Conservation (phyloP, 2,113 vertebrate genomes). For the Carlito syrichta region DNA sequence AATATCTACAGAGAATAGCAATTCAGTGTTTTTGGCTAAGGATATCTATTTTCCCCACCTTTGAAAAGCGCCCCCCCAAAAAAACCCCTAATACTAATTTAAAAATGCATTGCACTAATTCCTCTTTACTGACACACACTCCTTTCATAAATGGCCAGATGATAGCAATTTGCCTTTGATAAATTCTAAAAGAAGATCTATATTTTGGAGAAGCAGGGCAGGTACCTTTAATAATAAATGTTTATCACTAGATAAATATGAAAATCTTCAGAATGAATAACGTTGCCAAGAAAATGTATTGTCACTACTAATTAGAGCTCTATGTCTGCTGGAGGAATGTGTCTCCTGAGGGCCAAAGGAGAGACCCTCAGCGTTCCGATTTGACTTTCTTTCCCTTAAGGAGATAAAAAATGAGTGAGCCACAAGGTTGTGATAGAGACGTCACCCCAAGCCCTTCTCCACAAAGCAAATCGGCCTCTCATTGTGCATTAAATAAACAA, state of each 20-base stretch:
- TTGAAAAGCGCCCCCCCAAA: not conserved
- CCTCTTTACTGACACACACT: not conserved
- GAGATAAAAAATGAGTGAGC: not conserved
- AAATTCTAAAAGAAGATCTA: not conserved
- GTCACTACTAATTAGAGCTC: not conserved
- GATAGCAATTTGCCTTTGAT: not conserved
- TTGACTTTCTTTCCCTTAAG: not conserved
- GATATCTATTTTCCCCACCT: not conserved
- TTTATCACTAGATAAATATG: not conserved
- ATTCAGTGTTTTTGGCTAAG: not conserved
- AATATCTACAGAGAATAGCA: not conserved
- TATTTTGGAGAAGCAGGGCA: not conserved
- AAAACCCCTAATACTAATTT: too few relatives aligned
- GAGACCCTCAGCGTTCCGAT: not conserved
- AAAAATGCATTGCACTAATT: not conserved
- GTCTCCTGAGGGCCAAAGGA: not conserved
- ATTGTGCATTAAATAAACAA: conserved; percentile 18
- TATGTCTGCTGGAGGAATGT: not conserved
- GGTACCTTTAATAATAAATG: not conserved
- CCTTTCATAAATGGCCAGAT: not conserved
- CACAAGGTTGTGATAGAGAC: not conserved
- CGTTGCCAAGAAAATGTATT: not conserved
- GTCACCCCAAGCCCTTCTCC: not conserved
- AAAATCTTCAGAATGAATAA: not conserved
- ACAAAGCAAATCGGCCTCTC: conserved; percentile 32